Conservation (phyloP, 2,888 invertebrate species). For the Nomada fucata region DNA sequence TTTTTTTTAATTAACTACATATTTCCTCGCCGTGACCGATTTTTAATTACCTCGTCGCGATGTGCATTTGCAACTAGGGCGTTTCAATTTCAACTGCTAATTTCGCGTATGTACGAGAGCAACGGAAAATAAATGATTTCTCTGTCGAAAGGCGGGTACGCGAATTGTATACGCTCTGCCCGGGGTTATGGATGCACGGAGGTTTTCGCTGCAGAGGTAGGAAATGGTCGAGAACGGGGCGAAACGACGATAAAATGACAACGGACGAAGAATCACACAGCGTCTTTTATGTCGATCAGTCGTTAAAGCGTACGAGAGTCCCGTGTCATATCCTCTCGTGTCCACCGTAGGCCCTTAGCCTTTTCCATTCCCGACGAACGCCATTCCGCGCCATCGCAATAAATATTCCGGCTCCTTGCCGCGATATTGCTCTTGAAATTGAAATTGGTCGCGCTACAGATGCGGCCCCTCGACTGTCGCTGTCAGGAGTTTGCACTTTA, state of each 20-base stretch:
- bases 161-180: constrained; percentile 3
- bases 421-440: constrained; percentile 67
- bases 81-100: constrained; percentile 28
- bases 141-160: background rate
- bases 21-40: constrained; percentile 4
- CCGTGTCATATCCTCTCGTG: constrained; percentile 20
- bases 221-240: constrained; percentile 28
- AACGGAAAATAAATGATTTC: background rate
- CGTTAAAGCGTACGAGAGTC: constrained; percentile 54
- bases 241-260: constrained; percentile 43
- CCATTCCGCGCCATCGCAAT: constrained; percentile 45
- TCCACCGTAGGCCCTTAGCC: constrained; percentile 8
- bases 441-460: constrained; percentile 60
- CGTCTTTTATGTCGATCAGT: constrained; percentile 64
- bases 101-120: background rate
- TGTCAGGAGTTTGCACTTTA: constrained; percentile 72
- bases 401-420: constrained; percentile 64
- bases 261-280: constrained; percentile 38
- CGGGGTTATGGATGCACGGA: constrained; percentile 3
- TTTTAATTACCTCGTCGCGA: constrained; percentile 33
- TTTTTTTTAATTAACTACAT: constrained; percentile 20
- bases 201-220: constrained; percentile 6
- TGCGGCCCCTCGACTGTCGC: constrained; percentile 53
- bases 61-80: background rate
- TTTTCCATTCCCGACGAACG: constrained; percentile 12